These are phyloP conservation scores for Psilopogon haemacephalus DNA, from an alignment of 2,113 vertebrate species.

Conservation along the genomic window DNA sequence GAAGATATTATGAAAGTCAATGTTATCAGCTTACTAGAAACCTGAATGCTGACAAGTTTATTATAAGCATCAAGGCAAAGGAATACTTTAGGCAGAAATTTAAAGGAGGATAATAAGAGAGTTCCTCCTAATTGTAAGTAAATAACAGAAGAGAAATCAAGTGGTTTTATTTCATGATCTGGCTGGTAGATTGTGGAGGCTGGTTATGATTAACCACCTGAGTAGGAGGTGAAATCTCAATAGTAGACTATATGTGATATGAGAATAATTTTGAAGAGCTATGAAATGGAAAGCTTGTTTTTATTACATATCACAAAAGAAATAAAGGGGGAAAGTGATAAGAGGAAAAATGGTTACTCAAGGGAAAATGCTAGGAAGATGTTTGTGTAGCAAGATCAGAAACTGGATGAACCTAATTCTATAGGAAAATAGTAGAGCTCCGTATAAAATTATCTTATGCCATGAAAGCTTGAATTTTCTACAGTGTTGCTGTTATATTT, in stretches of 20 bases:
- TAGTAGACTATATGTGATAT: fast-evolving
- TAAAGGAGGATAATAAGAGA: neutral
- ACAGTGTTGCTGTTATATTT: neutral
- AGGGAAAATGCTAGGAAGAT: neutral
- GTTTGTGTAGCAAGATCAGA: neutral
- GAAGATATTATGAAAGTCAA: neutral
- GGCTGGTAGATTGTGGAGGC: neutral
- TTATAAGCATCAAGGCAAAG: neutral
- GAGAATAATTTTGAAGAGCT: neutral
- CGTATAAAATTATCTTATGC: neutral
- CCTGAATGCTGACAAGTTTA: neutral
- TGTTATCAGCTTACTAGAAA: neutral
- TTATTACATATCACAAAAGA: neutral
- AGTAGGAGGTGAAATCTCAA: neutral
- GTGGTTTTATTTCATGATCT: neutral
- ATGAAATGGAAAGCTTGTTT: neutral
- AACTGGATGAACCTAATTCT: fast-evolving
- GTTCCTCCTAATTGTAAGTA: neutral
- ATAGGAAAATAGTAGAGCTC: neutral
- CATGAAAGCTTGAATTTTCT: neutral
- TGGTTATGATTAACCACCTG: neutral
- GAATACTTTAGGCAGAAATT: neutral
- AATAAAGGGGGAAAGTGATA: neutral
- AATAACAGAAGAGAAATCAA: neutral
- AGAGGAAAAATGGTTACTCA: neutral